These are phyloP conservation scores for Drosophila anceps DNA, from an alignment of 2,888 invertebrate species.

Conservation along the genomic window DNA sequence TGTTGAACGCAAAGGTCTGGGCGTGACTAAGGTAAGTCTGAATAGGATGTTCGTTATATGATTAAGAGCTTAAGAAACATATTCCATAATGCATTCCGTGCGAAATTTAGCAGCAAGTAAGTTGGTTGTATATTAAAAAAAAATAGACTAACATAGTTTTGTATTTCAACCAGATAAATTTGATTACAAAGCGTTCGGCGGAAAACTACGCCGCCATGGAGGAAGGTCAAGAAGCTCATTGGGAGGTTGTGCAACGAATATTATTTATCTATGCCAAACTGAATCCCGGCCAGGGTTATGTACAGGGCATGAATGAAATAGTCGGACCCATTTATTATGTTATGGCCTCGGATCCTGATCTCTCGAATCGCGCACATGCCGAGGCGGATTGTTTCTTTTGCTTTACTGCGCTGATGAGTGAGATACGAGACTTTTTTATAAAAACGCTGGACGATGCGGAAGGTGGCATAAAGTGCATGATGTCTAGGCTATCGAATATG, in stretches of 20 bases:
- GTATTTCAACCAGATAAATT: conserved; percentile 86
- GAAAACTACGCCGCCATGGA: conserved; percentile 94
- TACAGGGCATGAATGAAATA: conserved; percentile 99
- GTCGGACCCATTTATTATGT: conserved; percentile 99
- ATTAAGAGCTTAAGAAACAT: conserved; percentile 20
- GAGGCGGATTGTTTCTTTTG: conserved; percentile 99
- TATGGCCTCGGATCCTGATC: conserved; percentile 95
- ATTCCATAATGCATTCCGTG: conserved; percentile 48
- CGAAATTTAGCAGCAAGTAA: conserved; percentile 75
- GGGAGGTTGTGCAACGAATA: conserved; percentile 99
- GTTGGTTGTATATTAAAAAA: conserved; percentile 24
- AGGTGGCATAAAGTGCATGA: conserved; percentile 95
- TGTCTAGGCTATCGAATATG: conserved; percentile 92
- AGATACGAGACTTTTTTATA: conserved; percentile 98
- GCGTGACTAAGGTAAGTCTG: conserved; percentile 92
- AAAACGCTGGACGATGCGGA: conserved; percentile 97
- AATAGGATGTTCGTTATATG: background rate
- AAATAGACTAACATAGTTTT: conserved; percentile 1
- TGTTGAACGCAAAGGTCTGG: conserved; percentile 94
- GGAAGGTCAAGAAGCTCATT: conserved; percentile 97
- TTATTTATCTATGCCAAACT: conserved; percentile 98
- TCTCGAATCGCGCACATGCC: conserved; percentile 93
- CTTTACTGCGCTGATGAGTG: conserved; percentile 99
- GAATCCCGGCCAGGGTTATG: conserved; percentile 98
- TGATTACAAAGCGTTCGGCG: conserved; percentile 91